These are phyloP conservation scores for Tipula helvola DNA, from an alignment of 2,888 invertebrate species.

Conservation along the genomic window DNA sequence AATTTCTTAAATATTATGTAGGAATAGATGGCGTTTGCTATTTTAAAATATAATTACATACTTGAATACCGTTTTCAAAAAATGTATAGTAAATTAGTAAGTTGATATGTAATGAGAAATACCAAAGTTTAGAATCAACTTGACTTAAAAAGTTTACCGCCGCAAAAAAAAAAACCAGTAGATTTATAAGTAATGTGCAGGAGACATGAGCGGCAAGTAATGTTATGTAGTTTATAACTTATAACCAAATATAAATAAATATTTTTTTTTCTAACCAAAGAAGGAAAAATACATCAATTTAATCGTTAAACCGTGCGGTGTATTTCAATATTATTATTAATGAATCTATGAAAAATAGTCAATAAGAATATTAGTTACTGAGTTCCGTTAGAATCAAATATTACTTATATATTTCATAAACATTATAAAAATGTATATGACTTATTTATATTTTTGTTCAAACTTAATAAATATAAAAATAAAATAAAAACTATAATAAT, in stretches of 20 bases:
- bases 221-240: not conserved
- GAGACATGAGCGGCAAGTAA: not conserved
- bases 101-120: not conserved
- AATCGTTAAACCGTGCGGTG: not conserved
- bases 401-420: not conserved
- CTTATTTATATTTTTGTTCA: not conserved
- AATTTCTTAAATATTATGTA: too few species aligned
- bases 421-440: not conserved
- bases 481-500: too few species aligned
- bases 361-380: not conserved
- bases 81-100: not conserved
- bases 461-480: not conserved
- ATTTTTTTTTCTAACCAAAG: not conserved
- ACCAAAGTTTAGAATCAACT: not conserved
- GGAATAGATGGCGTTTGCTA: too few species aligned
- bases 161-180: not conserved
- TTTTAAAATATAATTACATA: too few species aligned
- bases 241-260: not conserved
- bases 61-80: not conserved
- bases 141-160: not conserved
- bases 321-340: not conserved
- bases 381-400: not conserved
- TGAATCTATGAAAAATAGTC: not conserved
- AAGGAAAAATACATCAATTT: slow-evolving; percentile 4
- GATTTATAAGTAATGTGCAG: not conserved